These are phyloP conservation scores for Eupithecia abbreviata DNA, from an alignment of 2,888 invertebrate genomes.

Conservation along the genomic window DNA sequence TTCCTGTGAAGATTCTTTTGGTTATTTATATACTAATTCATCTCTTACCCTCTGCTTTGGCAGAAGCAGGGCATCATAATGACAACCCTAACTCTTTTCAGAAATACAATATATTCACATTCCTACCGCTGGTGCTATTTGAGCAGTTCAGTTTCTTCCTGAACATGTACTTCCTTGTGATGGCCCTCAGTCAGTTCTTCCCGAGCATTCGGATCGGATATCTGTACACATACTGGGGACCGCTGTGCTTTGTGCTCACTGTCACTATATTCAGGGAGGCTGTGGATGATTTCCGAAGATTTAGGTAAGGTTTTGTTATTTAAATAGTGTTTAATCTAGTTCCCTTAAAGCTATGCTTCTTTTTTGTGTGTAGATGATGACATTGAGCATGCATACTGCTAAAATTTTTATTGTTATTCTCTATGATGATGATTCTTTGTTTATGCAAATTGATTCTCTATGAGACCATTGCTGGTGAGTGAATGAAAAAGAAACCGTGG, in stretches of 20 bases:
- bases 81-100: conserved; percentile 72
- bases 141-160: conserved; percentile 99
- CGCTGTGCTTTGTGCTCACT: conserved; percentile 97
- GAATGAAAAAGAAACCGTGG: too few relatives aligned
- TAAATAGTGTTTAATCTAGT: neutral
- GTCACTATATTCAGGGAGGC: conserved; percentile 98
- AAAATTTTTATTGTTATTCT: too few relatives aligned
- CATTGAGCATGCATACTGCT: too few relatives aligned
- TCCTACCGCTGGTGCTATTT: conserved; percentile 95
- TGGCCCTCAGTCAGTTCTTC: conserved; percentile 99
- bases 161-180: conserved; percentile 98
- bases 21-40: neutral
- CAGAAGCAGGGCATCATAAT: neutral
- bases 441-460: too few relatives aligned
- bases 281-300: conserved; percentile 96
- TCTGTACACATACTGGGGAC: conserved; percentile 99
- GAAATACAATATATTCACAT: conserved; percentile 97
- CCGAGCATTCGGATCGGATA: conserved; percentile 98
- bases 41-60: neutral
- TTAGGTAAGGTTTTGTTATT: conserved; percentile 71
- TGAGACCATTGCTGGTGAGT: too few relatives aligned
- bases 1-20: neutral
- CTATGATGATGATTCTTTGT: too few relatives aligned
- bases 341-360: neutral
- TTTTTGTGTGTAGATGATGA: neutral